Conservation (phyloP, 2,888 invertebrate genomes). For the Odontothrips loti region DNA sequence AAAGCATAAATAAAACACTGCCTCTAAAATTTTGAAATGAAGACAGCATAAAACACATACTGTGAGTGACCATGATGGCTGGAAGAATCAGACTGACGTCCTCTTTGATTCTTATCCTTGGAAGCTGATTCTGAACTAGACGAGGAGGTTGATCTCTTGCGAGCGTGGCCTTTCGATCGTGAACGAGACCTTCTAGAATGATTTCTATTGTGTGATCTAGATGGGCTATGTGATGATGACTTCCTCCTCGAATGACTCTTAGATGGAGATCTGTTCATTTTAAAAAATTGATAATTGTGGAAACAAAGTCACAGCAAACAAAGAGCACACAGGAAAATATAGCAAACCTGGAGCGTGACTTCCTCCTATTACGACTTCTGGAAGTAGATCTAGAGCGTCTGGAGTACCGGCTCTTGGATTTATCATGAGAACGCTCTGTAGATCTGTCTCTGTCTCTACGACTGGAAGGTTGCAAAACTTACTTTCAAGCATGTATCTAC, state of each 20-base stretch:
- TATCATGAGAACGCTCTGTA: background rate
- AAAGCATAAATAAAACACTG: background rate
- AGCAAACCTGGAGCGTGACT: background rate
- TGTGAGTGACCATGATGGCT: background rate
- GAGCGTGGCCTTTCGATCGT: background rate
- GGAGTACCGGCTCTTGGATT: background rate
- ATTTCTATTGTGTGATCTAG: background rate
- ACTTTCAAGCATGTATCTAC: background rate
- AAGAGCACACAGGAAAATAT: background rate
- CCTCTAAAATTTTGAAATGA: background rate
- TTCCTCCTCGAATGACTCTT: background rate
- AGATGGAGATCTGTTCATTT: background rate
- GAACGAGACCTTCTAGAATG: background rate
- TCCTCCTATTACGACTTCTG: background rate
- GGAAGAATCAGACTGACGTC: background rate
- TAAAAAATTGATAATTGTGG: too few relatives aligned
- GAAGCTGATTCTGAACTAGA: background rate
- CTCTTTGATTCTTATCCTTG: background rate
- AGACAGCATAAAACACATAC: background rate
- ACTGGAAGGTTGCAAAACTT: background rate
- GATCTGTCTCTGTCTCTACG: background rate
- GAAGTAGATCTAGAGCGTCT: background rate
- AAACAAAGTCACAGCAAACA: background rate
- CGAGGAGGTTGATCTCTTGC: background rate
- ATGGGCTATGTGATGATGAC: conserved; percentile 1